phyloP scores from a whole-genome alignment of 23 tunicate genomes.

The Trididemnum clinides region DNA sequence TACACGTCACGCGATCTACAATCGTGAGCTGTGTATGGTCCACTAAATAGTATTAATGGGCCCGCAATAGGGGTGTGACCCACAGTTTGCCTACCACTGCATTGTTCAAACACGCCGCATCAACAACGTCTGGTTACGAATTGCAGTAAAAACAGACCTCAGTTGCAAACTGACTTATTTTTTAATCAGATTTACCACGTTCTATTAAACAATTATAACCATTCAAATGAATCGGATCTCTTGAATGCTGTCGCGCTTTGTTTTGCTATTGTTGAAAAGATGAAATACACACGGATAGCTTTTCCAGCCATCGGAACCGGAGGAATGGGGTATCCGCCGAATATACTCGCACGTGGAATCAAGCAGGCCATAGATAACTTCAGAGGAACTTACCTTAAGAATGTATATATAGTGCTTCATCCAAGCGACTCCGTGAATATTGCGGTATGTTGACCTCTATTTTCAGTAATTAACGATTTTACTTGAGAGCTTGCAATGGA shows the following conservation, averaged over 20 bases:
- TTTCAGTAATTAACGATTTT: no score
- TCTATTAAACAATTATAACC: neutral
- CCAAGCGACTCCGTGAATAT: slow-evolving; percentile 17
- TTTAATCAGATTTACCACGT: neutral
- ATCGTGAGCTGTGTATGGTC: no score
- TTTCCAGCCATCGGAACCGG: slow-evolving; percentile 78
- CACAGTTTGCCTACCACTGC: no score
- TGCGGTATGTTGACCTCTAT: slow-evolving; percentile 18
- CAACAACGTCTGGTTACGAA: no score
- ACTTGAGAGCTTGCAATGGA: no score
- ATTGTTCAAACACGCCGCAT: no score
- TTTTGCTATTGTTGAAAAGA: slow-evolving; percentile 41
- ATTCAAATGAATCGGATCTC: neutral
- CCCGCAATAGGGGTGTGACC: no score
- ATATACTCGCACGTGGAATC: slow-evolving; percentile 28
- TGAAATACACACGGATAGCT: slow-evolving; percentile 38
- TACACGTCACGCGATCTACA: no score
- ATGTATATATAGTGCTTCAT: slow-evolving; percentile 28
- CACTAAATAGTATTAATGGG: no score
- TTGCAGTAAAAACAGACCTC: no score
- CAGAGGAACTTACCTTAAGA: slow-evolving; percentile 26
- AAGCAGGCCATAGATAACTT: slow-evolving; percentile 16
- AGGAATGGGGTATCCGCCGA: slow-evolving; percentile 47
- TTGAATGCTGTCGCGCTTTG: slow-evolving; percentile 6
- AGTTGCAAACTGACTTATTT: no score